Conservation (phyloP, 1,140 invertebrate genomes). For the Cotesia typhae region DNA sequence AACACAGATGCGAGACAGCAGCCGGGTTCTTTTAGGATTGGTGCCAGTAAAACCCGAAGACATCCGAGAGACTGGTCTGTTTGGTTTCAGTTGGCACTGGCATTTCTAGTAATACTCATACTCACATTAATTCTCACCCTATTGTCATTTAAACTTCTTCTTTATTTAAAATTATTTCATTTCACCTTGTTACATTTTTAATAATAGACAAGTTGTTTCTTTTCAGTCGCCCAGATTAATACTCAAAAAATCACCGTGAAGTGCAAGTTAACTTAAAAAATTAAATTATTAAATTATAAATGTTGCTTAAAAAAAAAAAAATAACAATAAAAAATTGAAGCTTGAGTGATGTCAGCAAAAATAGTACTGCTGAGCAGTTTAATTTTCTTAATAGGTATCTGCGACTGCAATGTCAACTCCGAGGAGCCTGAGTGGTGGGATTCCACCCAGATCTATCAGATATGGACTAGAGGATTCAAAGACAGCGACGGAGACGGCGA, state of each 20-base stretch:
- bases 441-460: constrained; percentile 76
- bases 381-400: background rate
- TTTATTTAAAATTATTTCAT: background rate
- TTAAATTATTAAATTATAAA: too few relatives aligned
- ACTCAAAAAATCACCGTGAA: too few relatives aligned
- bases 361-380: background rate
- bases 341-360: too few relatives aligned
- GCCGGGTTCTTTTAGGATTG: constrained; percentile 6
- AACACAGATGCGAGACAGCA: background rate
- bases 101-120: background rate
- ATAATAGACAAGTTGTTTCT: background rate
- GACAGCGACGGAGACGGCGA: constrained; percentile 78
- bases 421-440: constrained; percentile 75
- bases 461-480: constrained; percentile 77
- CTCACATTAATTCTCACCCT: background rate
- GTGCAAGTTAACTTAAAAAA: too few relatives aligned
- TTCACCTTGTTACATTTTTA: constrained; percentile 19
- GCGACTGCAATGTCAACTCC: background rate
- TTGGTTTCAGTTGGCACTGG: constrained; percentile 16
- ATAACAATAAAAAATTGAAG: too few relatives aligned
- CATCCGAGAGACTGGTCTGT: constrained; percentile 12
- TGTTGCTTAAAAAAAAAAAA: too few relatives aligned
- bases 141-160: background rate
- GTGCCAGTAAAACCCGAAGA: constrained; percentile 14
- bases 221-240: too few relatives aligned